Evolutionary conservation across 1,140 invertebrate genomes (phyloP), one percentile per base, ranked within the genome.

Genomic region (Periplaneta americana): DNA sequence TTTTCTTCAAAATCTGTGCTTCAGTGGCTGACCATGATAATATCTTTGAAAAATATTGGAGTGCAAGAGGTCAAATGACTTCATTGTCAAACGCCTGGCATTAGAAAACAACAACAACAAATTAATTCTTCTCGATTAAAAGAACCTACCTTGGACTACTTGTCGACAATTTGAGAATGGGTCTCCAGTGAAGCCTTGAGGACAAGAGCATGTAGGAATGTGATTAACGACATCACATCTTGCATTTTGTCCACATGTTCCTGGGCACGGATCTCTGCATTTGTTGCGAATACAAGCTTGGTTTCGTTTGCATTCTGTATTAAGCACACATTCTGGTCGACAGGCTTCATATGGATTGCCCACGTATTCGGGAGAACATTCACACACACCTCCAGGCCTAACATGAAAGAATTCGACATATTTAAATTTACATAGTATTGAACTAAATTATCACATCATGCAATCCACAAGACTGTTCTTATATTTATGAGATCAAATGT

Each of bases 161-260:
- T 81, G 82, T 78, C 92, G 90, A 84, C 95, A 96, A 66, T 90
- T 90, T 4, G 92, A 91, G 84, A 96, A 96, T 77, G 95, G 95
- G 92, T 96, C 94, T 34, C 95, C 95, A 28, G 93, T 93, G 84
- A 92, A 95, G 76, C 93, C 94, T 82, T 91, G 86, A 37, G 92
- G 89, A 87, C 96, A 97, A 9, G 93, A 94, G 85, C 96, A 97
- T 10, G 93, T 91, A 1, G 95, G 95, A 84, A 95, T 95, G 86
- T 97, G 96, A 85, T 96, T 94, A 28, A 96, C 92, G 2, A 96
- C 94, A 84, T 94, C 93, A 87, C 96, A 98, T 83, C 94, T 88
- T 13, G 96, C 95, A 88, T 96, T 95, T 80, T 93, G 91, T n/a
- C 95, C 95, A 86, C 95, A 96, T 37, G 93, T 93, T 80, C 94